Evolutionary conservation across 2,888 invertebrate species (phyloP).

Genomic region (Lithophane socia): DNA sequence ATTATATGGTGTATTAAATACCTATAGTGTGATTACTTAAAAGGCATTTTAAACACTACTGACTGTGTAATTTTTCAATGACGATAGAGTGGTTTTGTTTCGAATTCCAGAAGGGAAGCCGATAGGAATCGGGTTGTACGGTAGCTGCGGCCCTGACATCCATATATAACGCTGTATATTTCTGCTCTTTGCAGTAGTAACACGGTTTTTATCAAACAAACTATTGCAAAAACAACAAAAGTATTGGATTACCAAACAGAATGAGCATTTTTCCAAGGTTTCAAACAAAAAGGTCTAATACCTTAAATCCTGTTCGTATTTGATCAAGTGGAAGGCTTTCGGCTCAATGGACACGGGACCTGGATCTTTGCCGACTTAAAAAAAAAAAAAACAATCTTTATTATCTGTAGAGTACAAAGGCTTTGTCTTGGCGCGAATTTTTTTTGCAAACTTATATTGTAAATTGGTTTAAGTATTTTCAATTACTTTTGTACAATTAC

Average conservation of each 20-base stretch:
- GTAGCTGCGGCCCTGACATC: too few relatives aligned
- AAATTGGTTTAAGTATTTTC: too few relatives aligned
- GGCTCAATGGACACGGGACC: conserved; percentile 70
- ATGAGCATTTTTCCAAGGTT: conserved; percentile 52
- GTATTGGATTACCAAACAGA: conserved; percentile 64
- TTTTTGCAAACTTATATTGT: conserved; percentile 10
- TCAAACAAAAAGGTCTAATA: conserved; percentile 71
- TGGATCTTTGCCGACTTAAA: conserved; percentile 62
- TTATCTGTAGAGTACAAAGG: conserved; percentile 64
- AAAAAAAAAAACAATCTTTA: conserved; percentile 57
- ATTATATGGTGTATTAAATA: too few relatives aligned
- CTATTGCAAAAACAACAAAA: conserved; percentile 38
- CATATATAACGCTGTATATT: too few relatives aligned
- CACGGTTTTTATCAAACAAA: neutral
- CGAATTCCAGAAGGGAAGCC: too few relatives aligned
- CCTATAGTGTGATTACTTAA: too few relatives aligned
- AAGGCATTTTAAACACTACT: too few relatives aligned
- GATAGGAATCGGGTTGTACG: too few relatives aligned
- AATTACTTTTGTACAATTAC: too few relatives aligned
- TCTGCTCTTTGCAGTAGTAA: neutral
- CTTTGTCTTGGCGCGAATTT: conserved; percentile 54
- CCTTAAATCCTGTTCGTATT: conserved; percentile 74
- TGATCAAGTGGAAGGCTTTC: conserved; percentile 77
- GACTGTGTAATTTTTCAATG: too few relatives aligned
- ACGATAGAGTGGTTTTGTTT: too few relatives aligned